Evolutionary conservation across 2,113 vertebrate species (phyloP).

Genomic region (Trematocara unimaculatum): DNA sequence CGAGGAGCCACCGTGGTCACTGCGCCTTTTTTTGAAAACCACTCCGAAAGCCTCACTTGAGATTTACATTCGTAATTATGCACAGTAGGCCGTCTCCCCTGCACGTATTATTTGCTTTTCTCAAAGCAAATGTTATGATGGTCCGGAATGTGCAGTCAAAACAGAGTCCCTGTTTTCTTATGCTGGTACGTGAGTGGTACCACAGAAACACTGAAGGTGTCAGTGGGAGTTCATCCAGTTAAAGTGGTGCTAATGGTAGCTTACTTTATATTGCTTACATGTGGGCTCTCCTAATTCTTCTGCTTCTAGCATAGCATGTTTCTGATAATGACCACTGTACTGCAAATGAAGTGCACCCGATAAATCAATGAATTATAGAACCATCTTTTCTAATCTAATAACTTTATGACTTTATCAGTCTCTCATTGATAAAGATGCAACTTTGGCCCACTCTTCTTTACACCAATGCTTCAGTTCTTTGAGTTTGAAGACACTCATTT

Average conservation of each 20-base stretch:
- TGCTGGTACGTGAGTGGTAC: not conserved
- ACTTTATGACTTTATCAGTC: not conserved
- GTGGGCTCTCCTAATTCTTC: not conserved
- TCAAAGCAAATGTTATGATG: slow-evolving; percentile 39
- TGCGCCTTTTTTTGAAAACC: slow-evolving; percentile 14
- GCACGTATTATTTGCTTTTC: not conserved
- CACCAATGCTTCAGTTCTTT: not conserved
- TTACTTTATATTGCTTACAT: not conserved
- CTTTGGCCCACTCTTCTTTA: not conserved
- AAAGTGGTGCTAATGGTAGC: not conserved
- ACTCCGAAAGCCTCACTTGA: not conserved
- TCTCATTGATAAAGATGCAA: not conserved
- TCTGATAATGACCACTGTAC: not conserved
- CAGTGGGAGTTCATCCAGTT: not conserved
- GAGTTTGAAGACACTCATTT: not conserved
- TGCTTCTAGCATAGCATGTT: not conserved
- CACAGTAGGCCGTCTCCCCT: not conserved
- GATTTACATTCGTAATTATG: not conserved
- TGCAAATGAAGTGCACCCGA: not conserved
- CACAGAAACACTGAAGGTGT: not conserved
- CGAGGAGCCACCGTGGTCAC: not conserved
- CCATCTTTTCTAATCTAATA: not conserved
- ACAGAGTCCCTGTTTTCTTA: slow-evolving; percentile 25
- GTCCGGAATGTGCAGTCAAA: slow-evolving; percentile 25
- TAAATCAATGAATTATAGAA: not conserved